Percentiles rank a stretch among this genome's conserved stretches.
phyloP scores from a whole-genome alignment of 2,797 vertebrate genomes.

The Muscicapa comitata region DNA sequence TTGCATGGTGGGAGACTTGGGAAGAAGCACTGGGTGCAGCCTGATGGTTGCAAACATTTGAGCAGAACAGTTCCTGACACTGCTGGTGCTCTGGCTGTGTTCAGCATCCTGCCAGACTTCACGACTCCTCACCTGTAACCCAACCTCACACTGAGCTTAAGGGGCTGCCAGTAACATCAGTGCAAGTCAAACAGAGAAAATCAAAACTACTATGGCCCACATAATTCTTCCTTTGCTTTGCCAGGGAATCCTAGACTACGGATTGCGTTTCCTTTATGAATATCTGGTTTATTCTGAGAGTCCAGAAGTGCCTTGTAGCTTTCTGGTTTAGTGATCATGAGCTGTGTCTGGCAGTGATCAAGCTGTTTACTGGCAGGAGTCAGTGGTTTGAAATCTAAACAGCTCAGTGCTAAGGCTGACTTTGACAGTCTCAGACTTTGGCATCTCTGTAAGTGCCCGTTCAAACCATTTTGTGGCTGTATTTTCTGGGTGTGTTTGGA shows the following conservation, averaged over 20 bases:
- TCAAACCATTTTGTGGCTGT: not conserved
- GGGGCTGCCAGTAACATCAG: not conserved
- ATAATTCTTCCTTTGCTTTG: not conserved
- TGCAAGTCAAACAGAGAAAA: not conserved
- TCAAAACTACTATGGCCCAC: not conserved
- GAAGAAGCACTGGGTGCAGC: not conserved
- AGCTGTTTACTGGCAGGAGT: not conserved
- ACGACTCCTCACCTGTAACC: not conserved
- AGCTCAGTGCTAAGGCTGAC: not conserved
- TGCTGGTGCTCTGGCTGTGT: fast-evolving
- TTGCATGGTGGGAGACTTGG: not conserved
- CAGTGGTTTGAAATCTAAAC: not conserved
- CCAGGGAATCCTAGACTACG: not conserved
- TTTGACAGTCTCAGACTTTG: not conserved
- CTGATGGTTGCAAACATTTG: fast-evolving
- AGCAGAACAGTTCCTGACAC: not conserved
- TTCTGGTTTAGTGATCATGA: not conserved
- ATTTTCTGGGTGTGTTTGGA: not conserved
- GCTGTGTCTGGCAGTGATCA: not conserved
- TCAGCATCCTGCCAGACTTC: not conserved
- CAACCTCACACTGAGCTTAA: not conserved
- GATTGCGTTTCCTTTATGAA: not conserved
- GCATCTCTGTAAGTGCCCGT: not conserved
- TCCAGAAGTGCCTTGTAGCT: not conserved
- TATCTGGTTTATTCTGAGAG: not conserved